Conservation (phyloP, 2,113 vertebrate species). For the Salvelinus namaycush region DNA sequence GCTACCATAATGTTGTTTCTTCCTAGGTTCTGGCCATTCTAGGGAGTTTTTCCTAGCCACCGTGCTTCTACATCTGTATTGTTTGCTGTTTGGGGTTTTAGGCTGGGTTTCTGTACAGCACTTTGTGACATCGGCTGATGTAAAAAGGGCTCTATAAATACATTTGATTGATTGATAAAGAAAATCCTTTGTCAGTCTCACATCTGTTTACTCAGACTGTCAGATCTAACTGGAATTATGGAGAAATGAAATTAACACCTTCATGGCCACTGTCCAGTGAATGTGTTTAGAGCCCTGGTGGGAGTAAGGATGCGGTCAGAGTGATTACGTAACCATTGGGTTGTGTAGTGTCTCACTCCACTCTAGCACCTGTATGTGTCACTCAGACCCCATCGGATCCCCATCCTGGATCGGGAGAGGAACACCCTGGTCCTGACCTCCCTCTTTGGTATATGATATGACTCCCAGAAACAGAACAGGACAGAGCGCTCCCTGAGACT, state of each 20-base stretch:
- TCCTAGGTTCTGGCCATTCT: too few relatives aligned
- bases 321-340: neutral
- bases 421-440: conserved; percentile 12
- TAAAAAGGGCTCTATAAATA: too few relatives aligned
- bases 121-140: too few relatives aligned
- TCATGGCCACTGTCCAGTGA: neutral
- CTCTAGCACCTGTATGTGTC: conserved; percentile 56
- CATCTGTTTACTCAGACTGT: neutral
- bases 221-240: neutral
- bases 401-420: conserved; percentile 34
- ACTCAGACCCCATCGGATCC: conserved; percentile 18
- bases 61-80: too few relatives aligned
- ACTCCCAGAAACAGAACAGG: conserved; percentile 15
- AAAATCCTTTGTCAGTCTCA: too few relatives aligned
- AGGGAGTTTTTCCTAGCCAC: too few relatives aligned
- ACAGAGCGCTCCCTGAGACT: neutral
- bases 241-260: neutral
- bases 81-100: too few relatives aligned
- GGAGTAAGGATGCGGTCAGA: neutral
- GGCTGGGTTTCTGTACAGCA: too few relatives aligned
- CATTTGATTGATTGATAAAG: too few relatives aligned
- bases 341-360: neutral
- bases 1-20: too few relatives aligned
- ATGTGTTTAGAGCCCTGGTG: neutral
- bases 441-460: conserved; percentile 30